A percentile compares a stretch with the other conserved stretches of the same genome.
These are phyloP conservation scores for Discoglossus pictus DNA, from an alignment of 2,797 vertebrate species.

Conservation along the genomic window DNA sequence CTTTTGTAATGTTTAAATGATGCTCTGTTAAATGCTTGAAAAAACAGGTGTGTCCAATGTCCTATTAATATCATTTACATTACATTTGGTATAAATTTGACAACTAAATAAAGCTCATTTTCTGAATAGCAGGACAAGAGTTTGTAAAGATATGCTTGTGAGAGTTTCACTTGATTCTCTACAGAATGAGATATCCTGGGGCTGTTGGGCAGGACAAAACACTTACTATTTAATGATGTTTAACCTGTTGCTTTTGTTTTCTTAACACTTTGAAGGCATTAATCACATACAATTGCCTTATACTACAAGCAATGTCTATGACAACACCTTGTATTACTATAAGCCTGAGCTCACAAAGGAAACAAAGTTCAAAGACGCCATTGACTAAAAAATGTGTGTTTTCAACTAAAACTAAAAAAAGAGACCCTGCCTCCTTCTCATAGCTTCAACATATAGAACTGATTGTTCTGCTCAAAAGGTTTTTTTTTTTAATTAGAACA, in stretches of 20 bases:
- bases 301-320: slow-evolving; percentile 56
- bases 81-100: slow-evolving; percentile 19
- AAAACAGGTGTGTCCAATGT: no score
- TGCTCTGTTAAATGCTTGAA: no score
- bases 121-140: slow-evolving; percentile 12
- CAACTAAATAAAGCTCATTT: slow-evolving; percentile 11
- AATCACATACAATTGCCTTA: slow-evolving; percentile 63
- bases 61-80: no score
- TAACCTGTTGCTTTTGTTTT: slow-evolving; percentile 64
- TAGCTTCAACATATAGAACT: slow-evolving; percentile 56
- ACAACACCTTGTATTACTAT: slow-evolving; percentile 59
- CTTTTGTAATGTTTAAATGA: no score
- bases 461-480: slow-evolving; percentile 36
- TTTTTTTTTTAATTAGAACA: slow-evolving; percentile 61
- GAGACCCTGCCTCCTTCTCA: slow-evolving; percentile 57
- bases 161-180: slow-evolving; percentile 31
- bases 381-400: slow-evolving; percentile 57
- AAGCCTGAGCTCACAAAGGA: slow-evolving; percentile 60
- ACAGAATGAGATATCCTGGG: slow-evolving; percentile 44
- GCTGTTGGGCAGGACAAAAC: slow-evolving; percentile 47
- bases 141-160: slow-evolving; percentile 39
- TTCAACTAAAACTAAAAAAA: slow-evolving; percentile 53
- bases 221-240: slow-evolving; percentile 49
- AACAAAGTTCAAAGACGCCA: slow-evolving; percentile 56
- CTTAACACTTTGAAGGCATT: slow-evolving; percentile 65